Evolutionary conservation across 1,140 invertebrate species (phyloP).

Genomic region (Polyergus mexicanus): DNA sequence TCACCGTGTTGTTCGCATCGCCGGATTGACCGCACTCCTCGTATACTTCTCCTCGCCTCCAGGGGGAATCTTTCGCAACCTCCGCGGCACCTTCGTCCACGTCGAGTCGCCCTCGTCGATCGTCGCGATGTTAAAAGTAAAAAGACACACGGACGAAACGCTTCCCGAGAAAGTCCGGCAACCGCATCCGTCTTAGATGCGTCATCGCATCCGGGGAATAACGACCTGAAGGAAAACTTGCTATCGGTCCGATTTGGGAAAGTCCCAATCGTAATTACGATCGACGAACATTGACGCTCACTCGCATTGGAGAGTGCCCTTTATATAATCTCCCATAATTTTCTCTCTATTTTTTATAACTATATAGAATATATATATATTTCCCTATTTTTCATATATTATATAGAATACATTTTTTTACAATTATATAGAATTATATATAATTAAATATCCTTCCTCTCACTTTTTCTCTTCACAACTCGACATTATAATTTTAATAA

Average conservation of each 20-base stretch:
- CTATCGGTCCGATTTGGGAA: slow-evolving; percentile 26
- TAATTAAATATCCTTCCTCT: no score
- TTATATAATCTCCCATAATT: slow-evolving; percentile 1
- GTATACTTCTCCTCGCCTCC: background rate
- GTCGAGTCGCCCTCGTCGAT: background rate
- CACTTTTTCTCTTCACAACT: no score
- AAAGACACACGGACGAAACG: slow-evolving; percentile 27
- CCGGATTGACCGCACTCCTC: slow-evolving; percentile 59
- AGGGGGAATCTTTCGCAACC: slow-evolving; percentile 8
- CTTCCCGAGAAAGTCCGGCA: slow-evolving; percentile 34
- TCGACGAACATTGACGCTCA: background rate
- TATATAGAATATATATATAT: no score
- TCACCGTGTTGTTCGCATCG: slow-evolving; percentile 77
- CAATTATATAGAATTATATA: no score
- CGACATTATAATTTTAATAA: background rate
- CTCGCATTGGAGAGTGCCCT: background rate
- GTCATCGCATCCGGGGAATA: slow-evolving; percentile 7
- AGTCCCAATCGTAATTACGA: slow-evolving; percentile 8
- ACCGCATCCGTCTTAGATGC: slow-evolving; percentile 23
- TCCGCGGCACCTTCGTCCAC: background rate
- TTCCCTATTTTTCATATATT: no score
- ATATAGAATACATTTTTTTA: no score
- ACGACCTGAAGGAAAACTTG: slow-evolving; percentile 31
- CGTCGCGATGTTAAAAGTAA: background rate
- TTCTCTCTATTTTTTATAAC: background rate